Evolutionary conservation across 1,140 invertebrate genomes (phyloP).

Genomic region (Pygmarrhopalites habei): DNA sequence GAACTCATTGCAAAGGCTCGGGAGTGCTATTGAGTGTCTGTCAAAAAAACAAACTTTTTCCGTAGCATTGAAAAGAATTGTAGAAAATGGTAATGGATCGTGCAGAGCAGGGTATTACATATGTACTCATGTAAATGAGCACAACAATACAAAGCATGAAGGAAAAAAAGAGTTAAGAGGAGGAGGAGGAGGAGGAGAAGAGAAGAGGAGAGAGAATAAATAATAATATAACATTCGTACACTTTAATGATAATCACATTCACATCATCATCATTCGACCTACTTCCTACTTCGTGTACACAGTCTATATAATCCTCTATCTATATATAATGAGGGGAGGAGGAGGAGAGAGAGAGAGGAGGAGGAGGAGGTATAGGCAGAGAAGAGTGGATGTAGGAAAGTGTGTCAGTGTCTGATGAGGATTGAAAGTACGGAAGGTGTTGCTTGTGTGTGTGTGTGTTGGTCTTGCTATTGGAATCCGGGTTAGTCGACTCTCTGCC

Average conservation of each 20-base stretch:
- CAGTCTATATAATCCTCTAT: no score
- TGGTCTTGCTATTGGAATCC: no score
- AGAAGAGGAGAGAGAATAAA: no score
- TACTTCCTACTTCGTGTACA: conserved; percentile 40
- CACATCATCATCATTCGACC: conserved; percentile 21
- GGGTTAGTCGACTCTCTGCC: conserved; percentile 34
- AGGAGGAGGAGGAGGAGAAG: conserved; percentile 8
- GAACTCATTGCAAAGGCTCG: background rate
- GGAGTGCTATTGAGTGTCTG: background rate
- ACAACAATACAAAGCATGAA: background rate
- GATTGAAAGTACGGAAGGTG: conserved; percentile 39
- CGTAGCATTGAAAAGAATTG: background rate
- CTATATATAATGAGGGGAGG: no score
- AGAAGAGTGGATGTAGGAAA: conserved; percentile 34
- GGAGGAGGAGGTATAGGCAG: background rate
- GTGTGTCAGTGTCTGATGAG: conserved; percentile 38
- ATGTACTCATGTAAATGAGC: background rate
- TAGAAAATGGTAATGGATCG: no score
- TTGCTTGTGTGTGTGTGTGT: no score
- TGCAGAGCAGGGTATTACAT: background rate
- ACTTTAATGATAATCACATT: conserved; percentile 2
- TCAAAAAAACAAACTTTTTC: background rate
- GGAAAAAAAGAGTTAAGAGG: background rate
- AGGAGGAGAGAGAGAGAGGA: no score
- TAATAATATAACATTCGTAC: no score